These are phyloP conservation scores for Oxytorus armatus DNA, from an alignment of 2,888 invertebrate species.

Conservation along the genomic window DNA sequence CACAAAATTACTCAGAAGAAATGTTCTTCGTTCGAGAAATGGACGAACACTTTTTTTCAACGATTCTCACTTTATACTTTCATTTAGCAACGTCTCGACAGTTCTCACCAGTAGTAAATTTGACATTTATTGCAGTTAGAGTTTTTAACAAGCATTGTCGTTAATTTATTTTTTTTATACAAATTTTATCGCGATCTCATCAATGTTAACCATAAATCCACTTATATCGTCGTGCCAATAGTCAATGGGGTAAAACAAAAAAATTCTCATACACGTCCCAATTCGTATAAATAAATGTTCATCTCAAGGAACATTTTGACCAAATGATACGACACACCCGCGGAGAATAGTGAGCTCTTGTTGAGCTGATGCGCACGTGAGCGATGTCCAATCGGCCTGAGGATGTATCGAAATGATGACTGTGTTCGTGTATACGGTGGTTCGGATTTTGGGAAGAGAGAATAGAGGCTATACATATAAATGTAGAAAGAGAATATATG, in stretches of 20 bases:
- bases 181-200: no score
- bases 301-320: slow-evolving; percentile 38
- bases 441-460: slow-evolving; percentile 40
- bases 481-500: slow-evolving; percentile 39
- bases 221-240: no score
- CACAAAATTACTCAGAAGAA: no score
- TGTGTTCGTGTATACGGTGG: slow-evolving; percentile 39
- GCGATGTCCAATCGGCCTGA: slow-evolving; percentile 59
- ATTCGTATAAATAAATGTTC: not conserved
- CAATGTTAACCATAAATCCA: no score
- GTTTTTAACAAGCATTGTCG: no score
- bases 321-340: slow-evolving; percentile 38
- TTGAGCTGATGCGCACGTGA: slow-evolving; percentile 51
- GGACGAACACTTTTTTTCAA: no score
- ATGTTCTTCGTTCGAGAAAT: no score
- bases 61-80: no score
- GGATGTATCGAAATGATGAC: slow-evolving; percentile 61
- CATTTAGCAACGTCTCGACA: no score
- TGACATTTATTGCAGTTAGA: no score
- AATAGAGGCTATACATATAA: slow-evolving; percentile 33
- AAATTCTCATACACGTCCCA: not conserved
- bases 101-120: no score
- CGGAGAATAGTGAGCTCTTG: slow-evolving; percentile 49
- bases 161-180: no score
- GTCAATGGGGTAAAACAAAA: not conserved